These are phyloP conservation scores for Periophthalmus magnuspinnatus DNA, from an alignment of 2,797 vertebrate species.

Conservation along the genomic window DNA sequence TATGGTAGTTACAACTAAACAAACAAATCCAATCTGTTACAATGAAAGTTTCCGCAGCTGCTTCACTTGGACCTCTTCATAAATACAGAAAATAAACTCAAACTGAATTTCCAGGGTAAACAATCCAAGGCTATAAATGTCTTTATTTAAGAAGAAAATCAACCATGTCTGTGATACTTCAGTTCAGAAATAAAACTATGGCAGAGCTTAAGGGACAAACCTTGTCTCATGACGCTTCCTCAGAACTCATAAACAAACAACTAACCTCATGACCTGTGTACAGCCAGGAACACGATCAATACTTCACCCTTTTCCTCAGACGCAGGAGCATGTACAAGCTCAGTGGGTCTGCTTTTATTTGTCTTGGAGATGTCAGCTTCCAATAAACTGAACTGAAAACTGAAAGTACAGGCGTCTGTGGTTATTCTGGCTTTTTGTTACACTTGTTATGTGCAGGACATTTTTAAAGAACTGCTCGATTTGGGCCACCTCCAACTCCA, in stretches of 20 bases:
- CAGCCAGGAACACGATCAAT: neutral
- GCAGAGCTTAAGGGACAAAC: neutral
- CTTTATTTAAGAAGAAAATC: neutral
- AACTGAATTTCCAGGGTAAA: neutral
- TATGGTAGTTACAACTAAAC: neutral
- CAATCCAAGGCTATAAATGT: neutral
- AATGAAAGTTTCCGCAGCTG: neutral
- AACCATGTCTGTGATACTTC: neutral
- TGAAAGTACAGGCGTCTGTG: neutral
- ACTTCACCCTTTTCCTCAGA: neutral
- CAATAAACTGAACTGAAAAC: no score
- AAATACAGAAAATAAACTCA: neutral
- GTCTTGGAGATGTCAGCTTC: no score
- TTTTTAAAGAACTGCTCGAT: neutral
- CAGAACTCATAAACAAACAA: constrained; percentile 1
- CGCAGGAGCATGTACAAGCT: neutral
- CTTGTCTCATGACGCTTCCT: neutral
- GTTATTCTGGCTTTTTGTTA: neutral
- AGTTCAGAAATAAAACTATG: neutral
- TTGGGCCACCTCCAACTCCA: no score
- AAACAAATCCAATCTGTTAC: neutral
- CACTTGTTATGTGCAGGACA: neutral
- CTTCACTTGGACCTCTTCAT: neutral
- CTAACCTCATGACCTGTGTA: neutral
- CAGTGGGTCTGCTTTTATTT: no score